These are phyloP conservation scores for Vesta saturnalis DNA, from an alignment of 2,888 invertebrate species.

Conservation along the genomic window DNA sequence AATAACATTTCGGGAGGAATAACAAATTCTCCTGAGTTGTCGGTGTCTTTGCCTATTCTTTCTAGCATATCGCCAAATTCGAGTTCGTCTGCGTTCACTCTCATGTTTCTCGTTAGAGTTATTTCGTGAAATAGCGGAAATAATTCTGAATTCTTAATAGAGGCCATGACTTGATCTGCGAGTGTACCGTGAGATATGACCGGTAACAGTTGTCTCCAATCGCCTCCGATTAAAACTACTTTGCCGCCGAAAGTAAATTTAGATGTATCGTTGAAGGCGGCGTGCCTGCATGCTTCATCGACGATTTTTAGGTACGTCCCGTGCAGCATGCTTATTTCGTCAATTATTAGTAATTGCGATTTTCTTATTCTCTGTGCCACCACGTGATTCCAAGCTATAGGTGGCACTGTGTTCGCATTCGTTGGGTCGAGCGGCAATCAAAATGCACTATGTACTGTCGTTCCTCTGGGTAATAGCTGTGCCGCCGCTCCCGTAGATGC, in stretches of 20 bases:
- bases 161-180: not conserved
- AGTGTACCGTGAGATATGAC: not conserved
- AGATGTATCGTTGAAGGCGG: not conserved
- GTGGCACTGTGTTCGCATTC: not conserved
- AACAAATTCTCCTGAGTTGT: too few relatives aligned
- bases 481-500: not conserved
- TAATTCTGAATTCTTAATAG: not conserved
- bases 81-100: not conserved
- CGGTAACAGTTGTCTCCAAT: not conserved
- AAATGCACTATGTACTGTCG: not conserved
- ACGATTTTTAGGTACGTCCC: not conserved
- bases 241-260: not conserved
- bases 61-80: not conserved
- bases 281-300: not conserved
- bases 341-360: not conserved
- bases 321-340: not conserved
- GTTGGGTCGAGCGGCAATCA: not conserved
- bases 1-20: too few relatives aligned
- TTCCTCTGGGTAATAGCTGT: not conserved
- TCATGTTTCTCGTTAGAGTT: too few relatives aligned
- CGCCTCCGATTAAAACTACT: not conserved
- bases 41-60: not conserved
- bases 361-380: not conserved
- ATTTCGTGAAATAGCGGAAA: not conserved
- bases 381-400: not conserved